Base-by-base conservation (phyloP, 2,113 vertebrate species). In the Corythoichthys haematopterus region DNA sequence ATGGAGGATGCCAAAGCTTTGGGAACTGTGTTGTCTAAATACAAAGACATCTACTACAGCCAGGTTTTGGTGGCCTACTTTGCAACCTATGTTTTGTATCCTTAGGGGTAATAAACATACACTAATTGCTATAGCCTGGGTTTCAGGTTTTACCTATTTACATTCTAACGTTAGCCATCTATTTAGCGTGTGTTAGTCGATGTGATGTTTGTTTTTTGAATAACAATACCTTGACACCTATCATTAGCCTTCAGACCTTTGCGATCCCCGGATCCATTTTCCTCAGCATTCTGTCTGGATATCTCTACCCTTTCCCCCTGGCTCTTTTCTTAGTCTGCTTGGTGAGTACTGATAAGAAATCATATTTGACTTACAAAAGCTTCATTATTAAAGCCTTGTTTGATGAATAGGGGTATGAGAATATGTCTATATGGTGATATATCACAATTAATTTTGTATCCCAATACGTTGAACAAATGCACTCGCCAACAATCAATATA, bases 1-100 rank as follows among this genome's bases (percentile, higher is more conserved):
- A 98, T 99, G 97, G 96, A 99, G 66, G 97, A 99, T 85, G 97
- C 97, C 77, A 99, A 99, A 88, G 97, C 97, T 59, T 87, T 99
- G 89, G 97, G 97, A 81, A 97, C 93, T 72, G 97, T 99, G 67
- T 91, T 99, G 70, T 99, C 96, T 72, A 99, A 97, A 85, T 99
- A 99, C 70, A 99, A 99, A 85, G 96, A 99, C 88, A 96, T 95
- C 0, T 99, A 96, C 87, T 99, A 99, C 12, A 94, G 94, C 80
- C 94, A 99, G 91, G 97, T 99, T 72, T 89, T 99, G 86, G 87
- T 99, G 81, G 97, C 97, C 69, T 99, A 98, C 87, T 99, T 99
- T 89, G 89, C 96, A 75, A 99, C 97, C 0, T 99, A 97, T 2
- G 63, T 99, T 84, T 99, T 99, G 97, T 99, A 99, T 99, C 97